Evolutionary conservation across 2,888 invertebrate species (phyloP).

Genomic region (Heteropelma amictum): DNA sequence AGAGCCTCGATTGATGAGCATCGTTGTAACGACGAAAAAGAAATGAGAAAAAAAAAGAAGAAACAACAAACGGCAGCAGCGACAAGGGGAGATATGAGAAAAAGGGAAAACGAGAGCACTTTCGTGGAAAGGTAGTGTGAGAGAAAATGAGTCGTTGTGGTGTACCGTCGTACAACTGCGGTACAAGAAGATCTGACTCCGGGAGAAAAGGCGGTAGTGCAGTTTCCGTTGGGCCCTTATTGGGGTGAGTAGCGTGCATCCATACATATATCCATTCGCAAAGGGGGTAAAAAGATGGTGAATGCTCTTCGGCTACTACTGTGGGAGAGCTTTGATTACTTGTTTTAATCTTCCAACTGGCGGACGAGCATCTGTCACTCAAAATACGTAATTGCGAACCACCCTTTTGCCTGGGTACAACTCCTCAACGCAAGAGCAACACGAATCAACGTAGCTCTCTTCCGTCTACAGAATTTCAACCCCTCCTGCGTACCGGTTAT

Average conservation of each 20-base stretch:
- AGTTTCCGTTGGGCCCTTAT: conserved; percentile 39
- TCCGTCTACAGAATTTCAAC: conserved; percentile 1
- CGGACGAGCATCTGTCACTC: conserved; percentile 78
- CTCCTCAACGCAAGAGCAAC: conserved; percentile 21
- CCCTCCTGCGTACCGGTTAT: conserved; percentile 31
- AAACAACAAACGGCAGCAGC: conserved; percentile 22
- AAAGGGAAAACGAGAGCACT: conserved; percentile 48
- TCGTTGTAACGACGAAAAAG: conserved; percentile 26
- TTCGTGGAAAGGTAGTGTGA: conserved; percentile 41
- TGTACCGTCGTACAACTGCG: conserved; percentile 50
- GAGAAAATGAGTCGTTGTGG: conserved; percentile 55
- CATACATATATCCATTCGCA: conserved; percentile 74
- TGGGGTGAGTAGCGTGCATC: conserved; percentile 66
- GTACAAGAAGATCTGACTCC: conserved; percentile 39
- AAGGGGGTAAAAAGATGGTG: conserved; percentile 50
- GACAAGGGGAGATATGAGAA: conserved; percentile 49
- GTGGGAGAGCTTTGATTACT: conserved; percentile 76
- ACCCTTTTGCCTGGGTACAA: conserved; percentile 63
- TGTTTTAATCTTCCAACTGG: conserved; percentile 78
- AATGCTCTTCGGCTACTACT: conserved; percentile 59
- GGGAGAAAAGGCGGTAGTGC: conserved; percentile 43
- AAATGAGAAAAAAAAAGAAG: conserved; percentile 7
- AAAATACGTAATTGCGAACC: conserved; percentile 76
- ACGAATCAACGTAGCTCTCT: conserved; percentile 7
- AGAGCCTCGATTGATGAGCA: conserved; percentile 38